A percentile compares a stretch with the other conserved stretches of the same genome.
Evolutionary conservation across 2,888 invertebrate genomes (phyloP).

Genomic region (Byasa hedistus): DNA sequence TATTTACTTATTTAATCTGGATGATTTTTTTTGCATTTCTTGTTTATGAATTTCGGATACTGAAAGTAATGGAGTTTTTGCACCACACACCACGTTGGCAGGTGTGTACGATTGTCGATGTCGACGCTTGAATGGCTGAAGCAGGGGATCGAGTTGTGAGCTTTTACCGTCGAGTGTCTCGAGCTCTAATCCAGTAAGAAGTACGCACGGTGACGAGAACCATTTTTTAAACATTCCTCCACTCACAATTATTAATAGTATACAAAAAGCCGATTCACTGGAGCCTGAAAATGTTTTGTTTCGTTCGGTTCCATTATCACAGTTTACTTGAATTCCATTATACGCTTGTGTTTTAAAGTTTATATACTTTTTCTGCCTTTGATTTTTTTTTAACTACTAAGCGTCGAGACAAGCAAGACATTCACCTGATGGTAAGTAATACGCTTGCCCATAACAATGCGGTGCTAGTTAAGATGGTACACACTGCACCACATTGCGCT

Average conservation of each 20-base stretch:
- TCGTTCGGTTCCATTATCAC: neutral
- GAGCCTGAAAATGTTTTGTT: neutral
- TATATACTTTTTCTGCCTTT: no score
- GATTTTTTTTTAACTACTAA: no score
- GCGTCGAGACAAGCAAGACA: no score
- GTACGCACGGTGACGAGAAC: slow-evolving; percentile 13
- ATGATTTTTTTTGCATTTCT: no score
- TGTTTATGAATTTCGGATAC: no score
- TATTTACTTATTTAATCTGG: no score
- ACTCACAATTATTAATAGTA: neutral
- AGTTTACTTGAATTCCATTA: no score
- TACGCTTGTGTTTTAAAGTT: no score
- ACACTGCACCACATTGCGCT: no score
- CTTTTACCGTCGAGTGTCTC: slow-evolving; percentile 54
- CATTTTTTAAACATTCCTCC: slow-evolving; percentile 8
- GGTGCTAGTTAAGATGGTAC: no score
- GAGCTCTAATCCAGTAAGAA: slow-evolving; percentile 39
- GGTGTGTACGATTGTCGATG: slow-evolving; percentile 72
- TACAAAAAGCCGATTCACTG: neutral
- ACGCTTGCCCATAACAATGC: no score
- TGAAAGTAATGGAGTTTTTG: slow-evolving; percentile 36
- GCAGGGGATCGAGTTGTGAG: slow-evolving; percentile 66
- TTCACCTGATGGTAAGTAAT: no score
- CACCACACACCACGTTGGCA: slow-evolving; percentile 48
- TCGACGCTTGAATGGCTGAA: slow-evolving; percentile 72